Evolutionary conservation across 2,797 vertebrate genomes (phyloP).

Genomic region (Vipera ursinii): DNA sequence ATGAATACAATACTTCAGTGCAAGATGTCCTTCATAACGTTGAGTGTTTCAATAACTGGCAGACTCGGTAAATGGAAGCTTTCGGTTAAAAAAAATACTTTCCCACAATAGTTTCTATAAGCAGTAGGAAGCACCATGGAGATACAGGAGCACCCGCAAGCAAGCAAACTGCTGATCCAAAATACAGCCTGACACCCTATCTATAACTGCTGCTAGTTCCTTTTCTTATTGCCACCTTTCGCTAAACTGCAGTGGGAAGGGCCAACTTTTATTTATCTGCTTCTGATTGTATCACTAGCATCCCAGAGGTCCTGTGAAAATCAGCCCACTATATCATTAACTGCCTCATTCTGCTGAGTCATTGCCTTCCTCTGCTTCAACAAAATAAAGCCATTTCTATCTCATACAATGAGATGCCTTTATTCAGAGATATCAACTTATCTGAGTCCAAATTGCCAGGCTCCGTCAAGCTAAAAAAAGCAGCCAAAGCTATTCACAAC

Average conservation of each 20-base stretch:
- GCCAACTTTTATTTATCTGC: background rate
- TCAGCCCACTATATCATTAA: background rate
- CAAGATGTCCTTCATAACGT: background rate
- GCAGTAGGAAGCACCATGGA: background rate
- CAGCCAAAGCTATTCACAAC: background rate
- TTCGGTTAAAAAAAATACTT: background rate
- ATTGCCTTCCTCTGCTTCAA: background rate
- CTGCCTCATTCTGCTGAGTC: conserved; percentile 11
- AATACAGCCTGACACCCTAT: background rate
- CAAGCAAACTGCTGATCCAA: background rate
- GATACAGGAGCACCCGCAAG: background rate
- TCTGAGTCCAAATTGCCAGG: background rate
- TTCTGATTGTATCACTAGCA: background rate
- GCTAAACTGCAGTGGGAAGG: background rate
- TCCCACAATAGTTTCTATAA: background rate
- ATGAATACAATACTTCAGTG: background rate
- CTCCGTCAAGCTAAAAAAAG: background rate
- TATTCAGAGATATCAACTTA: background rate
- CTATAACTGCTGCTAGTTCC: background rate
- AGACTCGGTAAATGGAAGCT: background rate
- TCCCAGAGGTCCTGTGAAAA: background rate
- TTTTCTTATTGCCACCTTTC: background rate
- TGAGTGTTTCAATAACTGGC: background rate
- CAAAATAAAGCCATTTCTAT: background rate
- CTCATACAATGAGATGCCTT: background rate